Conservation (phyloP, 1,140 invertebrate species). For the Physella acuta region DNA sequence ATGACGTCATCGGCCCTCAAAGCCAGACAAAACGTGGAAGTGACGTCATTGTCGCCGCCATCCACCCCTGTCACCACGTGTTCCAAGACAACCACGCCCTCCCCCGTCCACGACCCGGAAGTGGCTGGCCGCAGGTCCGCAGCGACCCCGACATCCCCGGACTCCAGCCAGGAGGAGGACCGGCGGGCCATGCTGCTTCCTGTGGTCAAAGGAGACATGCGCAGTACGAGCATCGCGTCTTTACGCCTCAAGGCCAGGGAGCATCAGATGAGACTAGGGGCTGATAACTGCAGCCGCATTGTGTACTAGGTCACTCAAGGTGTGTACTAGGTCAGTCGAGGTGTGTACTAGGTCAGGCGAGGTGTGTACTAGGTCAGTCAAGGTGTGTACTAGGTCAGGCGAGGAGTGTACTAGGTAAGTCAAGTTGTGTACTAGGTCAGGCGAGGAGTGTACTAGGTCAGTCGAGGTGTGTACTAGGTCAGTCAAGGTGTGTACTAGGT, state of each 20-base stretch:
- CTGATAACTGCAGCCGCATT: neutral
- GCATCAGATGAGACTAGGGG: constrained; percentile 8
- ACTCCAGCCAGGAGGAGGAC: neutral
- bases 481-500: too few species aligned
- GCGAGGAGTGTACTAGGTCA: too few species aligned
- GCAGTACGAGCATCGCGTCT: constrained; percentile 16
- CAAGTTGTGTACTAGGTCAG: too few species aligned
- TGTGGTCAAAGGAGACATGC: neutral
- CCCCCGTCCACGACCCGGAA: neutral
- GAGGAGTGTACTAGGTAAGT: too few species aligned
- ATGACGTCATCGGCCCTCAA: constrained; percentile 68
- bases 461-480: too few species aligned
- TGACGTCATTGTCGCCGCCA: neutral
- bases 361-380: too few species aligned
- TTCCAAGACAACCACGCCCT: neutral
- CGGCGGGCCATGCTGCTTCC: neutral
- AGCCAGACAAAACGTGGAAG: constrained; percentile 57
- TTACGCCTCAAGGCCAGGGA: constrained; percentile 21
- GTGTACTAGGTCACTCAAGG: neutral
- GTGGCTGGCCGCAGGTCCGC: neutral
- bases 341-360: too few species aligned
- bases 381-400: too few species aligned
- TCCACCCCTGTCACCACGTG: neutral
- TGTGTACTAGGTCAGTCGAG: too few species aligned
- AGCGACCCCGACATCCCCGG: neutral